Conservation (phyloP, 1,140 invertebrate species). For the Microplitis demolitor region DNA sequence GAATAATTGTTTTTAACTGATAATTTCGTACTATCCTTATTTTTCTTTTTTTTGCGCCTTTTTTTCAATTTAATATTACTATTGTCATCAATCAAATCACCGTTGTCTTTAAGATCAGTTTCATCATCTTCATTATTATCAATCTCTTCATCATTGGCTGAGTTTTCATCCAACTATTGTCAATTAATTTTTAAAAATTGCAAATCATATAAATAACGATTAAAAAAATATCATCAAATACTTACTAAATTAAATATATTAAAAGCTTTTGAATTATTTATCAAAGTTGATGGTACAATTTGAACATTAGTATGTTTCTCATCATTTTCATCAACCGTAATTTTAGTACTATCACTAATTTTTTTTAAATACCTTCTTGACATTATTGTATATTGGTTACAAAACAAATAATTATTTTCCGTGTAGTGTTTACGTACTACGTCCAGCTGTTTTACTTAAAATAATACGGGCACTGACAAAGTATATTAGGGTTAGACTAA, state of each 20-base stretch:
- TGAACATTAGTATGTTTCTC: neutral
- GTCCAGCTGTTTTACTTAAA: no score
- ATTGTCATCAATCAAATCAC: slow-evolving; percentile 63
- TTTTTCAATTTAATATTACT: slow-evolving; percentile 50
- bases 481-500: no score
- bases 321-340: neutral
- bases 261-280: slow-evolving; percentile 49
- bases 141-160: slow-evolving; percentile 60
- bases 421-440: no score
- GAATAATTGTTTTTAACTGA: slow-evolving; percentile 44
- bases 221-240: slow-evolving; percentile 20
- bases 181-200: slow-evolving; percentile 4
- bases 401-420: no score
- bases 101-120: slow-evolving; percentile 69
- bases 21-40: slow-evolving; percentile 64
- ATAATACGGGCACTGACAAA: no score
- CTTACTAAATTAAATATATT: slow-evolving; percentile 71
- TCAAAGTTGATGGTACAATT: neutral
- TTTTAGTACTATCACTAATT: neutral
- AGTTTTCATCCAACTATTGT: neutral
- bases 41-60: slow-evolving; percentile 63
- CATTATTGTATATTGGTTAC: neutral
- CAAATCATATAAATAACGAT: slow-evolving; percentile 20
- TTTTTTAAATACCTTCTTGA: neutral
- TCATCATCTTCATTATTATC: slow-evolving; percentile 70